Evolutionary conservation across 23 tunicate genomes (phyloP), one percentile per base, ranked within the genome.

Genomic region (Aplidium turbinatum): DNA sequence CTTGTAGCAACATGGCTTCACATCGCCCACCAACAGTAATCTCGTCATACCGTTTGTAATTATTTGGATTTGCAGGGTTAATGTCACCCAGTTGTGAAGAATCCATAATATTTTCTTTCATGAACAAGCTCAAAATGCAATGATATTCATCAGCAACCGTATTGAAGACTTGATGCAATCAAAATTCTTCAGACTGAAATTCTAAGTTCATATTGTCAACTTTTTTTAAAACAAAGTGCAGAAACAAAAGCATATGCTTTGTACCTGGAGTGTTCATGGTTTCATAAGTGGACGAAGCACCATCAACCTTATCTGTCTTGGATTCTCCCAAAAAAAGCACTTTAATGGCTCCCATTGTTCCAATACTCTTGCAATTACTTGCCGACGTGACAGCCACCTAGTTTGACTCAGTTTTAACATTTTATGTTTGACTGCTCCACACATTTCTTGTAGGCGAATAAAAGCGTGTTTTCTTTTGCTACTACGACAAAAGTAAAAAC

Each of bases 291-390:
- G 11, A 9, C 16, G 13, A 9, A 16, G 50, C 50, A 16, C 50
- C 50, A 42, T 42, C 50, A 42, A 42, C 50, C 50, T 42, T 42
- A 42, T 42, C 50, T 9, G 50, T 42, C 16, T 42, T 42, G 50
- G 11, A 42, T 42, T 42, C 50, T 42, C 16, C 16, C 16, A 9
- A 11, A 42, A 42, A 42, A 42, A 42, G 11, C 11, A 16, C 11
- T 9, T 42, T 42, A 42, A 42, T 9, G 50, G 13, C 11, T 42
- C 50, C 50, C 16, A 42, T 16, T 42, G 16, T 42, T 42, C 50
- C 11, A 42, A 9, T 9, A 42, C 16, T 9, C 13, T 42, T 9
- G 13, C 16, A 9, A 42, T 42, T 16, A 42, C 50, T 42, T 42
- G 11, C 16, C 16, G 13, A 9, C 50, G 50, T 9, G 50, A 42